These are phyloP conservation scores for Melieria picta DNA, from an alignment of 2,888 invertebrate genomes.

Conservation along the genomic window DNA sequence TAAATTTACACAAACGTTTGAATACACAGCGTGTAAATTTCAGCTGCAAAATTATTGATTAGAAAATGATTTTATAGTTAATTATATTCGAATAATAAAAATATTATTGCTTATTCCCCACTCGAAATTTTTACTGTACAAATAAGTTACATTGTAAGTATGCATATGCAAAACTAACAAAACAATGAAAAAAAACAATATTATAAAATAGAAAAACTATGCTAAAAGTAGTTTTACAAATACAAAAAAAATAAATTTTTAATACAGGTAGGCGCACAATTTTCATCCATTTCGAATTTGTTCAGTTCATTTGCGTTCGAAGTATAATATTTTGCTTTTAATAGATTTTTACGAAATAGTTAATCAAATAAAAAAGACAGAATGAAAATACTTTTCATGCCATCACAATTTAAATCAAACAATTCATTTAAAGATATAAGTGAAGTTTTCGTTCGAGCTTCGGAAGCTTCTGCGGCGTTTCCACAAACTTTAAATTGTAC, in stretches of 20 bases:
- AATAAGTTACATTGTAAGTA: constrained; percentile 21
- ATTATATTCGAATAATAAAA: background rate
- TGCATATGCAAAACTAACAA: background rate
- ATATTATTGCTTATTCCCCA: background rate
- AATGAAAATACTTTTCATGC: too few species aligned
- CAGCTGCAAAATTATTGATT: constrained; percentile 22
- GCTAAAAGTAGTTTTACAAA: background rate
- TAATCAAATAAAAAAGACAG: too few species aligned
- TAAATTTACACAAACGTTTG: constrained; percentile 13
- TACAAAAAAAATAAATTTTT: background rate
- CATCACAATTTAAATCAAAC: too few species aligned
- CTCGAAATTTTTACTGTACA: constrained; percentile 2
- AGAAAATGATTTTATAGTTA: background rate
- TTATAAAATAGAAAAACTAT: background rate
- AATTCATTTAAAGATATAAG: too few species aligned
- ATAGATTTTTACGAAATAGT: background rate
- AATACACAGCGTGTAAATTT: constrained; percentile 28
- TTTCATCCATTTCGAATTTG: constrained; percentile 18
- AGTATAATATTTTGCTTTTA: constrained; percentile 3
- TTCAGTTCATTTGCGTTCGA: background rate
- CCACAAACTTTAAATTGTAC: too few species aligned
- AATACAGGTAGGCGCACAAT: constrained; percentile 27
- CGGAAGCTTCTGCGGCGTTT: too few species aligned
- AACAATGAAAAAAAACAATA: constrained; percentile 1
- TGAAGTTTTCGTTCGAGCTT: too few species aligned